Evolutionary conservation across 2,113 vertebrate genomes (phyloP), one percentile per base, ranked within the genome.

Genomic region (Nematolebias whitei): DNA sequence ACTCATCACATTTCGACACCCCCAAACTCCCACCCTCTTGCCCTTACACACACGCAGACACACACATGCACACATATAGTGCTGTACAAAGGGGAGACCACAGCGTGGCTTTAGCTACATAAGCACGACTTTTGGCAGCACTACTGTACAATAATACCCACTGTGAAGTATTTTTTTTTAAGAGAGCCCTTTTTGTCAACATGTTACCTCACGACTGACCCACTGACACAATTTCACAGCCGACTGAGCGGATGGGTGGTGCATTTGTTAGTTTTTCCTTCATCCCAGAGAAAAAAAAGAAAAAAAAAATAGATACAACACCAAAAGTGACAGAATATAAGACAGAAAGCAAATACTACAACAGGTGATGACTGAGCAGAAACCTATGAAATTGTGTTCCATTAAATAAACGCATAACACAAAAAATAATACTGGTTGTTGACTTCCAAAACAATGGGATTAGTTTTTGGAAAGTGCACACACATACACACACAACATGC

Each of bases 101-200:
- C 84, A 12, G 83, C 45, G 84, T 87, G 90, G 87, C 71, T 83
- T 79, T 68, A 86, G 91, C 89, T 91, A 91, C 88, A 88, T 91
- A 89, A 87, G 85, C 86, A 89, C 76, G 63, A 85, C 84, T 86
- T 88, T 87, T 90, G 90, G 88, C 89, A 90, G 91, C 87, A 87
- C 90, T 82, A 83, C 80, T 90, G 71, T 85, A 90, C 89, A 87
- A 79, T 79, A 80, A 85, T 83, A 86, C 80, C 76, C 70, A 83
- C 66, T 32, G 55, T 63, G 68, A 79, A 60, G 44, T 61, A 64
- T 62, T 71, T 58, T 57, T 63, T 49, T 57, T 56, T 39, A 89
- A 87, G 73, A 90, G 87, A 92, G 91, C 91, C 92, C 92, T 92
- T 92, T 87, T 78, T 68, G 71, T 78, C 2, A 29, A 77, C 70